A percentile compares a stretch with the other conserved stretches of the same genome.
Conservation (phyloP, 2,888 invertebrate species). For the Cryptus armator region DNA sequence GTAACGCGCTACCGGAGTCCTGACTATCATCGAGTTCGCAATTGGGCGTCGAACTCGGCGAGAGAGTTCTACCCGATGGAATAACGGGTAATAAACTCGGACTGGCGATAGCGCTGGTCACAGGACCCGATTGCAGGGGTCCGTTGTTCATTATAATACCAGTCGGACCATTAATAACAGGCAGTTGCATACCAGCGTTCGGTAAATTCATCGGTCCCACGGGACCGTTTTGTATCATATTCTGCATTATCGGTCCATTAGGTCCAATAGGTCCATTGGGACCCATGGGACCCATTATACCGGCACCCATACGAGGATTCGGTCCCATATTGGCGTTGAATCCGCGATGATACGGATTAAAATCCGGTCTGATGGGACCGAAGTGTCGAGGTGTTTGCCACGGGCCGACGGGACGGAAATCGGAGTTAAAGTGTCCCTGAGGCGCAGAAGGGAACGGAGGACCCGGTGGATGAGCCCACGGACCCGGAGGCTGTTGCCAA, state of each 20-base stretch:
- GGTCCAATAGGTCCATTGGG: slow-evolving; percentile 72
- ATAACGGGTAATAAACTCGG: slow-evolving; percentile 69
- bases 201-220: slow-evolving; percentile 75
- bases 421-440: slow-evolving; percentile 78
- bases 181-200: slow-evolving; percentile 72
- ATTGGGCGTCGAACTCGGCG: slow-evolving; percentile 73
- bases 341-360: slow-evolving; percentile 78
- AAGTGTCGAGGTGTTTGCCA: slow-evolving; percentile 83
- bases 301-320: slow-evolving; percentile 77
- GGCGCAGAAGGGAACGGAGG: slow-evolving; percentile 83
- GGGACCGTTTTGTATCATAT: slow-evolving; percentile 74
- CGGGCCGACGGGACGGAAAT: slow-evolving; percentile 81
- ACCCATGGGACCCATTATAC: slow-evolving; percentile 73
- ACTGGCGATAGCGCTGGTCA: slow-evolving; percentile 66
- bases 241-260: slow-evolving; percentile 76
- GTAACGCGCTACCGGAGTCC: slow-evolving; percentile 38
- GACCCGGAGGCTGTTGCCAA: slow-evolving; percentile 78
- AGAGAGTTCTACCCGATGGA: slow-evolving; percentile 70
- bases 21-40: slow-evolving; percentile 76
- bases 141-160: slow-evolving; percentile 77
- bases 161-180: slow-evolving; percentile 76
- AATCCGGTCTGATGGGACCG: slow-evolving; percentile 82
- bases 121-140: slow-evolving; percentile 68
- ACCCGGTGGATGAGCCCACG: slow-evolving; percentile 81
- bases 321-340: slow-evolving; percentile 79